These are phyloP conservation scores for Pseudochirops cupreus DNA, from an alignment of 2,797 vertebrate genomes.

Conservation along the genomic window DNA sequence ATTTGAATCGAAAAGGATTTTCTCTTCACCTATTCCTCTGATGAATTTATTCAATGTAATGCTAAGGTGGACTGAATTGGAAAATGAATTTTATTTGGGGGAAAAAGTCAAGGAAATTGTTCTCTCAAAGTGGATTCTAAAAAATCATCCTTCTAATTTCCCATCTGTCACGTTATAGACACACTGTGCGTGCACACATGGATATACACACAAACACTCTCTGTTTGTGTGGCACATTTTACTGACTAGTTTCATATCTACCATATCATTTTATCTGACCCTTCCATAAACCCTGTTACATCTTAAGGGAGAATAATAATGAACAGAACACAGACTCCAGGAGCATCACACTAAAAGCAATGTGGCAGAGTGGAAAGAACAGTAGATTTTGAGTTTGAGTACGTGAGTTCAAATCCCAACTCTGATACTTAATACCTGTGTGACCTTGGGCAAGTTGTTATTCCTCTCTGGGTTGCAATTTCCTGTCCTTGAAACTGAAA, in stretches of 20 bases:
- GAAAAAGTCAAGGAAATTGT: slow-evolving; percentile 37
- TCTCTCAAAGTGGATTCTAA: background rate
- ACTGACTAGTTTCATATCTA: background rate
- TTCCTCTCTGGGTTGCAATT: background rate
- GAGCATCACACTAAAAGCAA: background rate
- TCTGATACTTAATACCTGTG: background rate
- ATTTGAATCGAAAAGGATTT: slow-evolving; percentile 11
- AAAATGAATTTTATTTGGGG: slow-evolving; percentile 42
- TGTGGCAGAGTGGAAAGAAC: background rate
- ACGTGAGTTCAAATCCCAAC: background rate
- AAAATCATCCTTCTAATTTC: background rate
- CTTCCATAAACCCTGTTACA: background rate
- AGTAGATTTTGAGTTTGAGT: background rate
- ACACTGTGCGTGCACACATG: background rate
- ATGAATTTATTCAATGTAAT: background rate
- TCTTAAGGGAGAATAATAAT: background rate
- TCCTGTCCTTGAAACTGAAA: background rate
- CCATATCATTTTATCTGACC: background rate
- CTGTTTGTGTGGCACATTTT: background rate
- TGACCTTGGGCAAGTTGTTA: background rate
- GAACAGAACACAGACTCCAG: background rate
- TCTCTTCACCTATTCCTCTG: background rate
- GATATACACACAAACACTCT: background rate
- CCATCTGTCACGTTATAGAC: background rate
- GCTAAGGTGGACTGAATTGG: slow-evolving; percentile 4